Base-by-base conservation (phyloP, 2,888 invertebrate genomes). In the Protodeltote pygarga region DNA sequence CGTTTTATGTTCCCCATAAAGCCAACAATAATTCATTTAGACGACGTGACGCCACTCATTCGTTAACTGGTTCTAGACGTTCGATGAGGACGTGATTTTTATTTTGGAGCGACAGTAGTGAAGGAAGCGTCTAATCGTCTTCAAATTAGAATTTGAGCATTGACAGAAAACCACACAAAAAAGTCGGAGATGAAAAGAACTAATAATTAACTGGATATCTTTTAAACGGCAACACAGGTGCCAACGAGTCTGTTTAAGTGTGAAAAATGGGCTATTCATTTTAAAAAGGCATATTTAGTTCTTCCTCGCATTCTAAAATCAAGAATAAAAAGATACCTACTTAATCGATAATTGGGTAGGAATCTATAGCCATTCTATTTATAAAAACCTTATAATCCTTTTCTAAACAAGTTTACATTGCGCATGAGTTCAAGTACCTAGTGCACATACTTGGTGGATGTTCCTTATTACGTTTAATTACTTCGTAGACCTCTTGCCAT, bases 11-110 rank as follows among this genome's bases (percentile, higher is more conserved):
- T 85, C 88, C 79, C 81, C 88, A 90, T 90, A 91, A 92, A 90
- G 88, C 90, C 90, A 88, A 90, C 89, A 90, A 91, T 91, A 88
- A 91, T 90, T 91, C 91, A 92, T 92, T 90, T 91, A 90, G 89
- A 87, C 85, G 85, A 91, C 89, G 90, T 91, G 91, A 90, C 82
- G 91, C 89, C 90, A 89, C 89, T 90, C 88, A 89, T 80, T 89
- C 84, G 88, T 85, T 90, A 87, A 89, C 89, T 85, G 81, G 85
- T 79, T 77, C 82, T 76, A 79, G 79, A 82, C 76, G 81, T 80
- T 71, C 67, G 47, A 40, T 64, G 60, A 49, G 59, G 69, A 66
- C 65, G 69, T 68, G 65, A 66, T 66, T 66, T 57, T 68, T 66
- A 65, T 68, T 65, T 67, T 57, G 50, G 46, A 64, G 42, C 42